These are phyloP conservation scores for Gymnocephalus cernua DNA, from an alignment of 2,113 vertebrate species.

Conservation along the genomic window DNA sequence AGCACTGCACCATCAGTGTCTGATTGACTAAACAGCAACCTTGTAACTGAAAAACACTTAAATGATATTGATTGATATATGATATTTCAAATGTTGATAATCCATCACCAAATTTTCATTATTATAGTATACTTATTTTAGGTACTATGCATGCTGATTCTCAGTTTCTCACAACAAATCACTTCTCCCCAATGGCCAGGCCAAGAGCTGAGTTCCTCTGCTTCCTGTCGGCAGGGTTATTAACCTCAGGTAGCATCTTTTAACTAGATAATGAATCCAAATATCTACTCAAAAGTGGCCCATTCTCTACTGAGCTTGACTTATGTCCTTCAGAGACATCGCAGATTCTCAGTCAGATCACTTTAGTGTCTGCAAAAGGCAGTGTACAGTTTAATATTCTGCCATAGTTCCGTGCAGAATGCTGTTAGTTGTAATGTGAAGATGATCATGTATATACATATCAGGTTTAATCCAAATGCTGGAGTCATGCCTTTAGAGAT, in stretches of 20 bases:
- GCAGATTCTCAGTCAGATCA: conserved; percentile 1
- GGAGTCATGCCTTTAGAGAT: background rate
- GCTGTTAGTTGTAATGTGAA: background rate
- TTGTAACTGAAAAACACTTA: no score
- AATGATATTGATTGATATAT: no score
- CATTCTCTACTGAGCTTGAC: background rate
- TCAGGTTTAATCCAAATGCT: background rate
- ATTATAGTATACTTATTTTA: no score
- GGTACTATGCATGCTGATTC: no score
- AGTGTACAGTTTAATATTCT: no score
- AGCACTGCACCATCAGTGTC: no score
- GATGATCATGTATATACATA: background rate
- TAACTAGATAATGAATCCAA: background rate
- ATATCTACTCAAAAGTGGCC: background rate
- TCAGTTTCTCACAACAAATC: background rate
- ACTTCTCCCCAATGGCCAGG: background rate
- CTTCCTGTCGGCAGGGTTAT: background rate
- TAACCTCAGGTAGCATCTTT: conserved; percentile 1
- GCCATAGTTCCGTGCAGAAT: background rate
- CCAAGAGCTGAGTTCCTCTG: background rate
- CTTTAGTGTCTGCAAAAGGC: background rate
- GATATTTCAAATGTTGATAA: no score
- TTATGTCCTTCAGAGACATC: background rate
- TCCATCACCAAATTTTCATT: no score
- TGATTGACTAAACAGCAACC: no score